Base-by-base conservation (phyloP, 2,888 invertebrate genomes). In the Leptodirus hochenwartii region DNA sequence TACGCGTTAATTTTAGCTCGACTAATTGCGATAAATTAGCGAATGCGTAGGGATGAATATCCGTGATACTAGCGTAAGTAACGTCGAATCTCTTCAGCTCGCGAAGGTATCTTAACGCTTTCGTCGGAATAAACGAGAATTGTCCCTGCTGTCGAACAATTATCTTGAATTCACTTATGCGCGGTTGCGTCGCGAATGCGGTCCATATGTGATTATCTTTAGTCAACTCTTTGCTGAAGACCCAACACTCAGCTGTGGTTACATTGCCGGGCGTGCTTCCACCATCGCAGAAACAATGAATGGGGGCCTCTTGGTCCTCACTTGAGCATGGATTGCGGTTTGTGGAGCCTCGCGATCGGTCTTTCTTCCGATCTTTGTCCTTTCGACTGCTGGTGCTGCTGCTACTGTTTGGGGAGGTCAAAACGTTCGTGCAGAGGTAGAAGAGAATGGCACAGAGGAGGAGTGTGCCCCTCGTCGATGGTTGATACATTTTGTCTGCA, bases 231-330 rank as follows among this genome's bases (percentile, higher is more conserved):
- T 43, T 48, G 41, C 68, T 69, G 54, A 79, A 74, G 25, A 82
- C 67, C 69, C 74, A 71, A 50, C 84, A 85, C 52, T 76, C 77
- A 26, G 75, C 77, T 42, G 72, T 71, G 24, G 72, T 70, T 13
- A 74, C 76, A 44, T 66, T 58, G 20, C 49, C 47, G 33, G 60
- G 45, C 17, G 39, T 57, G 32, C 61, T 58, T 26, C 61, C 59
- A 31, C 62, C 63, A 43, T 70, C 65, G 47, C 78, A 78, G 48
- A 70, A 66, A 53, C 79, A 79, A 43, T 66, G 71, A 34, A 74
- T 61, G 42, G 69, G 67, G 1, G 39, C 41, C 11, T 41, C 34
- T 25, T 38, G 40, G 6, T 39, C 41, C 25, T 44, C 45, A 17
- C 36, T 43, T 17, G 41, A 41, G 37, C 46, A 46, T 5, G 43